Base-by-base conservation (phyloP, 2,113 vertebrate genomes). In the Pluvialis apricaria region DNA sequence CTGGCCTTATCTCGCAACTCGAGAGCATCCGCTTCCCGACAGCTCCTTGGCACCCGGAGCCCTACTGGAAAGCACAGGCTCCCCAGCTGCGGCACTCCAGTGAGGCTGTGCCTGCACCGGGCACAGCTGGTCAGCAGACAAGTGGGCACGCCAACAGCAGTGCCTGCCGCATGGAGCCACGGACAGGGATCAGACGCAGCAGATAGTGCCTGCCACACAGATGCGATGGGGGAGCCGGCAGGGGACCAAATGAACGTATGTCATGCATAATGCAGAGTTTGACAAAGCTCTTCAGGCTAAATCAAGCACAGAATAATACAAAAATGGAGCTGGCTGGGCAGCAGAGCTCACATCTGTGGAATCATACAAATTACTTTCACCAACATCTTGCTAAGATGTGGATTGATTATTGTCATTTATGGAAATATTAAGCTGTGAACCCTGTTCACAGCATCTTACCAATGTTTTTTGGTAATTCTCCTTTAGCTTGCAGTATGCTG, bases 131-230 rank as follows among this genome's bases (percentile, higher is more conserved):
- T 22, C 47, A 49, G 71, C 79, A 72, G 44, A 38, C 38, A 68
- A 22, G 44, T 1, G 3, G 66, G 58, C 49, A 47, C 3, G 44
- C 5, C 32, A 34, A 29, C 62, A 92, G 86, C 79, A 83, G 64
- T 13, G 58, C 38, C 17, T 2, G 81, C 22, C 15, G 65, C 38
- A 15, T 0, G 2, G 22, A n/a, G 82, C 52, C 55, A 19, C 0
- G 13, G 3, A 24, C 6, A 2, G 83, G 24, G 44, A 28, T 1
- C 13, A 29, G 49, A 8, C 3, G 1, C 29, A 18, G 64, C 66
- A 57, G 21, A 36, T 66, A 51, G 70, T 7, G 82, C 69, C 82
- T 54, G 66, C 28, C 6, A 2, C 75, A 54, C 28, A 58, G 54
- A 40, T 6, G 71, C 36, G 45, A 21, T 1, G 6, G 20, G 38